Conservation (phyloP, 1,140 invertebrate genomes). For the Drosophila burlai region DNA sequence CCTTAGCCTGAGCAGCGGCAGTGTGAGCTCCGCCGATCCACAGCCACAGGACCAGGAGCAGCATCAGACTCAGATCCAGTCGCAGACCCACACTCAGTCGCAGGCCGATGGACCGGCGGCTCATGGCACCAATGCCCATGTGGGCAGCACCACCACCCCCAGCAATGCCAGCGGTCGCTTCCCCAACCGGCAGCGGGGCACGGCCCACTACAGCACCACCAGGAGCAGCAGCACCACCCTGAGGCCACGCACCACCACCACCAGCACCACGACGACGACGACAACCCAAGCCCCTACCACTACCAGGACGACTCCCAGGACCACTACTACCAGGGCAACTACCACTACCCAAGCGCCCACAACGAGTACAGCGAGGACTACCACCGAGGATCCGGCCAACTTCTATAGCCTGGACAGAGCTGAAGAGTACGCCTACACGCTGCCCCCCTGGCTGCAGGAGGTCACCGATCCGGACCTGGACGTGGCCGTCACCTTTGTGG, state of each 20-base stretch:
- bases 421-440: slow-evolving; percentile 72
- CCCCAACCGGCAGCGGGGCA: slow-evolving; percentile 62
- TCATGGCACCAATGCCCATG: slow-evolving; percentile 74
- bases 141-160: slow-evolving; percentile 62
- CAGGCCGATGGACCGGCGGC: slow-evolving; percentile 39
- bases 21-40: slow-evolving; percentile 30
- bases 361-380: slow-evolving; percentile 30
- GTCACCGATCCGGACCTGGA: slow-evolving; percentile 81
- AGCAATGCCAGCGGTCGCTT: slow-evolving; percentile 46
- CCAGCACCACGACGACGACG: slow-evolving; percentile 24
- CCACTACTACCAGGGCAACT: slow-evolving; percentile 33
- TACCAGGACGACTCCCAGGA: slow-evolving; percentile 28
- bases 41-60: slow-evolving; percentile 30
- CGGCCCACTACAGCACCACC: slow-evolving; percentile 67
- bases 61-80: background rate
- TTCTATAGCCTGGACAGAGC: slow-evolving; percentile 55
- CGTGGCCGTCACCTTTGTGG: slow-evolving; percentile 77
- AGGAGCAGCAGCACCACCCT: slow-evolving; percentile 45
- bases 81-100: background rate
- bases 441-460: slow-evolving; percentile 75
- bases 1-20: slow-evolving; percentile 62
- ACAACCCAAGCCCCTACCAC: slow-evolving; percentile 15
- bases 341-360: slow-evolving; percentile 44
- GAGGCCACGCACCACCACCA: slow-evolving; percentile 22
- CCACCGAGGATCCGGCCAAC: slow-evolving; percentile 61